A percentile compares a stretch with the other conserved stretches of the same genome.
Conservation (phyloP, 2,888 invertebrate species). For the Dione juno region DNA sequence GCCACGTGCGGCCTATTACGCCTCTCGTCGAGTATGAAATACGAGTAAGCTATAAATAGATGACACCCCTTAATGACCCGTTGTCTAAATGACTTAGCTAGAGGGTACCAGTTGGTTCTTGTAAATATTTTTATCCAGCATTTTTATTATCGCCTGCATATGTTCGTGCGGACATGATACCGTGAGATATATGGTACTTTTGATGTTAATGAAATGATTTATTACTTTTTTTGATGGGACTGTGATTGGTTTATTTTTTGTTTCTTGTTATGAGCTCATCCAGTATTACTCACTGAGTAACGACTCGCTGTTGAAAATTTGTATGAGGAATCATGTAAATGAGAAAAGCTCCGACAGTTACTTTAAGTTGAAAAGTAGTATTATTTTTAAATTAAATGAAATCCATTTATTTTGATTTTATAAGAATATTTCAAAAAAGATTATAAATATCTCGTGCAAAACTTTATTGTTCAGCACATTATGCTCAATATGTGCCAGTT, state of each 20-base stretch:
- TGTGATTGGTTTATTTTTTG: conserved; percentile 4
- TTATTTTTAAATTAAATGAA: no score
- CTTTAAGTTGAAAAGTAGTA: no score
- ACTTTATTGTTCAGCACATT: neutral
- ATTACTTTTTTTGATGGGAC: conserved; percentile 10
- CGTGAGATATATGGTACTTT: conserved; percentile 31
- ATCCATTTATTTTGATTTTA: neutral
- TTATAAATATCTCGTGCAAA: neutral
- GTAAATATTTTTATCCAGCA: conserved; percentile 58
- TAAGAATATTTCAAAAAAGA: neutral
- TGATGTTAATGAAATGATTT: conserved; percentile 13
- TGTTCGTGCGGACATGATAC: conserved; percentile 52
- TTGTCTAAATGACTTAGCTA: conserved; percentile 65
- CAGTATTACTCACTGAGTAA: neutral
- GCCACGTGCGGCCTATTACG: conserved; percentile 77
- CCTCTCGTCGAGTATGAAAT: conserved; percentile 72
- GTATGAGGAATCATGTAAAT: no score
- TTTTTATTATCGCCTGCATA: conserved; percentile 55
- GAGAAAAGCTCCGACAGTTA: no score
- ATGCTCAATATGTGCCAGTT: neutral
- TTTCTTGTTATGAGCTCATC: neutral
- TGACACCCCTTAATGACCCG: conserved; percentile 70
- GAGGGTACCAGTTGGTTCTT: conserved; percentile 55
- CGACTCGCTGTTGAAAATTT: no score
- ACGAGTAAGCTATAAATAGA: conserved; percentile 69